phyloP scores from a whole-genome alignment of 1,140 invertebrate species.

The Drosophila ogumai region DNA sequence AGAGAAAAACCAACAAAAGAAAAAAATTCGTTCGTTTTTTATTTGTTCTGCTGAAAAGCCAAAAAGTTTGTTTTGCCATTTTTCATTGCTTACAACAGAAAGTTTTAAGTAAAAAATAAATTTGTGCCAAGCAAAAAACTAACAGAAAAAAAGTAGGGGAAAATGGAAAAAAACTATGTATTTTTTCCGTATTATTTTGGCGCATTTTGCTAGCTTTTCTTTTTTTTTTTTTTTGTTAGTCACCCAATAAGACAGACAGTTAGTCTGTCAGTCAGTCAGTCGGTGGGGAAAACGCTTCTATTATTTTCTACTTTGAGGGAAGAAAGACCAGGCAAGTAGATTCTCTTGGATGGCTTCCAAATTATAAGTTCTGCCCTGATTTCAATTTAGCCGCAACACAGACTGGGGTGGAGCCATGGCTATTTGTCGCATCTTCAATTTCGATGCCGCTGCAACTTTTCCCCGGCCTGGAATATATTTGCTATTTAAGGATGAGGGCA shows the following conservation, averaged over 20 bases:
- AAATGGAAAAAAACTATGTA: constrained; percentile 31
- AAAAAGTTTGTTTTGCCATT: constrained; percentile 80
- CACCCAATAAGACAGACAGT: constrained; percentile 41
- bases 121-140: constrained; percentile 69
- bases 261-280: constrained; percentile 45
- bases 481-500: constrained; percentile 20
- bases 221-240: constrained; percentile 46
- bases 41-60: constrained; percentile 68
- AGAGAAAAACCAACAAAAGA: constrained; percentile 25
- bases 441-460: constrained; percentile 34
- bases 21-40: constrained; percentile 17
- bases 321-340: not conserved
- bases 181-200: constrained; percentile 59
- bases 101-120: constrained; percentile 84
- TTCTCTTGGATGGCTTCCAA: constrained; percentile 71
- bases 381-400: constrained; percentile 58
- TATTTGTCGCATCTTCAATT: constrained; percentile 55
- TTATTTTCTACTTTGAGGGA: constrained; percentile 51
- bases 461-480: constrained; percentile 9
- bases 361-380: constrained; percentile 74
- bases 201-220: constrained; percentile 29
- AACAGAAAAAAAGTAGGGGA: constrained; percentile 24
- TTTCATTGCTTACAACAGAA: constrained; percentile 81
- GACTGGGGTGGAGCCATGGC: constrained; percentile 36
- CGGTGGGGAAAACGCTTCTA: constrained; percentile 18